phyloP scores from a whole-genome alignment of 2,888 invertebrate species.

The Stegana nigrithorax region DNA sequence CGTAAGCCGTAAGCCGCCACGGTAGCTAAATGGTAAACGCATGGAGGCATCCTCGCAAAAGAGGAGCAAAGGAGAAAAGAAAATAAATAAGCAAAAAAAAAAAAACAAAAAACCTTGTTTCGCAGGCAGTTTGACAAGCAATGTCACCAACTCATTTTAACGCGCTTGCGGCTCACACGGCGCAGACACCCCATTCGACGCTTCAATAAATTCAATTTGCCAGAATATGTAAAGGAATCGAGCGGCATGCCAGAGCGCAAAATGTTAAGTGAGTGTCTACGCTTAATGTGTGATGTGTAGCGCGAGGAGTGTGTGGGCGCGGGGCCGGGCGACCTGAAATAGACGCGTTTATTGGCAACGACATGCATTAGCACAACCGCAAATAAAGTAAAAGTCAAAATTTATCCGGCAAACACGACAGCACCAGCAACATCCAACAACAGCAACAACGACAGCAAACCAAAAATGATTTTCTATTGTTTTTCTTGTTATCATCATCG shows the following conservation, averaged over 20 bases:
- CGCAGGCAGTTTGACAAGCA: constrained; percentile 55
- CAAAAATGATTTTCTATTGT: constrained; percentile 38
- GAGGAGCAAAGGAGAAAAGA: too few species aligned
- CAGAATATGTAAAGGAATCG: constrained; percentile 56
- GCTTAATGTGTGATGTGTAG: neutral
- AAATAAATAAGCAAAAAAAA: neutral
- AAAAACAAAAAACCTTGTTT: constrained; percentile 41
- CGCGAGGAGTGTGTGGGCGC: constrained; percentile 7
- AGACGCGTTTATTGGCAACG: constrained; percentile 48
- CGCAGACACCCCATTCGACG: constrained; percentile 38
- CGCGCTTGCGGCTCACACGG: constrained; percentile 36
- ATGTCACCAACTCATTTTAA: constrained; percentile 56
- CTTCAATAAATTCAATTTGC: constrained; percentile 62
- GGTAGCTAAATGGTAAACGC: too few species aligned
- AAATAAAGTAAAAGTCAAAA: constrained; percentile 45
- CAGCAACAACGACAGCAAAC: neutral
- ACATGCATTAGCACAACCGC: constrained; percentile 56
- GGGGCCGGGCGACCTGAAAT: constrained; percentile 11
- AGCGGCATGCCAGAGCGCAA: neutral
- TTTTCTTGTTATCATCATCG: constrained; percentile 33
- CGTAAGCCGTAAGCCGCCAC: too few species aligned
- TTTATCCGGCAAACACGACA: neutral
- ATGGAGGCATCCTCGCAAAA: too few species aligned
- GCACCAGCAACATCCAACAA: constrained; percentile 10
- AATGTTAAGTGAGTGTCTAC: neutral